Conservation (phyloP, 2,888 invertebrate genomes). For the Caenorhabditis sp. region DNA sequence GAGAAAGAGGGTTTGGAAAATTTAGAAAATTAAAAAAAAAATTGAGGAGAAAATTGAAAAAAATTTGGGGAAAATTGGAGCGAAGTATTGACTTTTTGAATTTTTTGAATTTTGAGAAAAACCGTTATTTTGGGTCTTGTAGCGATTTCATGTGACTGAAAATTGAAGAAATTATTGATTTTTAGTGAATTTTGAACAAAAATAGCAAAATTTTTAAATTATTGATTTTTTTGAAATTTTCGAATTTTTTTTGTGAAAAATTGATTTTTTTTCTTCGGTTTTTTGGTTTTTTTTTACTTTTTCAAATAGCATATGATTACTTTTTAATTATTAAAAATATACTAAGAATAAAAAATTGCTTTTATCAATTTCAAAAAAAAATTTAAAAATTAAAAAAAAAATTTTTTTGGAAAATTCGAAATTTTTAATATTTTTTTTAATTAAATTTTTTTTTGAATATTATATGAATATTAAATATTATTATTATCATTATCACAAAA, state of each 20-base stretch:
- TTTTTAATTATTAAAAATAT: background rate
- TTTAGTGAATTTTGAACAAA: too few species aligned
- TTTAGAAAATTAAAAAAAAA: slow-evolving; percentile 13
- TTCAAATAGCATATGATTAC: background rate
- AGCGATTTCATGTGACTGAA: too few species aligned
- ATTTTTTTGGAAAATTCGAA: background rate
- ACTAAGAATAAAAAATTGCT: background rate
- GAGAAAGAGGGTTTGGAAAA: slow-evolving; percentile 7
- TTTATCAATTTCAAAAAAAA: too few species aligned
- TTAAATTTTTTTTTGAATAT: too few species aligned
- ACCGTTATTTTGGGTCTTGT: too few species aligned
- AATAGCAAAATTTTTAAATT: too few species aligned
- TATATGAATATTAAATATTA: too few species aligned
- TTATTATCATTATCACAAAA: too few species aligned
- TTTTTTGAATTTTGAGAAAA: background rate
- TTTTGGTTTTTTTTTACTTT: background rate
- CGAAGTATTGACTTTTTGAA: too few species aligned
- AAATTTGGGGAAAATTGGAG: background rate
- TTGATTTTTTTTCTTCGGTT: background rate
- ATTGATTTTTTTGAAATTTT: too few species aligned
- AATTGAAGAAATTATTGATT: too few species aligned
- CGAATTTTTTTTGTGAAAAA: too few species aligned
- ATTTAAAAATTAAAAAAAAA: slow-evolving; percentile 44
- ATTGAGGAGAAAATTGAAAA: background rate
- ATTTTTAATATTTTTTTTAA: slow-evolving; percentile 22